Conservation (phyloP, 2,888 invertebrate genomes). For the Himalopsyche kuldschensis region DNA sequence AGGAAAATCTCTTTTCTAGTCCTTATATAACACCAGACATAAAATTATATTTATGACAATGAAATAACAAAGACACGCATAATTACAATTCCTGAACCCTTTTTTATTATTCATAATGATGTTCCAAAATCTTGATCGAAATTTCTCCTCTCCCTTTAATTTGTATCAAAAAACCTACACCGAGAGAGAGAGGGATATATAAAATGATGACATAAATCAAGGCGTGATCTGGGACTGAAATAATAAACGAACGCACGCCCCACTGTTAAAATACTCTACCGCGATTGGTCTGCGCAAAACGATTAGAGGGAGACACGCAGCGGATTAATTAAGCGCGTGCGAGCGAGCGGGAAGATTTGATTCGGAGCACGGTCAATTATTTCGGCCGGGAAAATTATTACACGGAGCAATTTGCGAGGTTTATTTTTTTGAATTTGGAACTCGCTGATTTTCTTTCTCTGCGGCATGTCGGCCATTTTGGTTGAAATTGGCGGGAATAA, state of each 20-base stretch:
- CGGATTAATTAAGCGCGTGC: conserved; percentile 7
- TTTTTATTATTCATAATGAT: not conserved
- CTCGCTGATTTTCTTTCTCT: conserved; percentile 7
- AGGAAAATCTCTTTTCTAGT: too few species aligned
- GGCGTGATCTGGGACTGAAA: conserved; percentile 31
- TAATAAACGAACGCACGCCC: conserved; percentile 30
- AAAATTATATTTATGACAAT: not conserved
- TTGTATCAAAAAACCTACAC: not conserved
- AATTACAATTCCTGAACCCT: not conserved
- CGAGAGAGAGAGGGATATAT: conserved; percentile 2
- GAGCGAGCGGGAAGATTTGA: conserved; percentile 17
- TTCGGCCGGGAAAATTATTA: conserved; percentile 7
- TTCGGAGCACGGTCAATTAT: conserved; percentile 14
- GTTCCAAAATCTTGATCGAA: not conserved
- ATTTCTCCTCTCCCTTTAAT: not conserved
- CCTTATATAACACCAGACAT: not conserved
- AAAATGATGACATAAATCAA: conserved; percentile 26
- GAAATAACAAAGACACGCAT: not conserved
- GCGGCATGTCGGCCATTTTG: conserved; percentile 27
- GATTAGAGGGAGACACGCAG: conserved; percentile 22
- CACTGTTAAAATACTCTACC: conserved; percentile 23
- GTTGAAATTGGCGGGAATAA: conserved; percentile 26
- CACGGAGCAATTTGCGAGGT: conserved; percentile 20
- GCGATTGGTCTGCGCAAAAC: conserved; percentile 29
- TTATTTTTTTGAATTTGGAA: conserved; percentile 20